Conservation (phyloP, 1,140 invertebrate genomes). For the Argopecten irradians region DNA sequence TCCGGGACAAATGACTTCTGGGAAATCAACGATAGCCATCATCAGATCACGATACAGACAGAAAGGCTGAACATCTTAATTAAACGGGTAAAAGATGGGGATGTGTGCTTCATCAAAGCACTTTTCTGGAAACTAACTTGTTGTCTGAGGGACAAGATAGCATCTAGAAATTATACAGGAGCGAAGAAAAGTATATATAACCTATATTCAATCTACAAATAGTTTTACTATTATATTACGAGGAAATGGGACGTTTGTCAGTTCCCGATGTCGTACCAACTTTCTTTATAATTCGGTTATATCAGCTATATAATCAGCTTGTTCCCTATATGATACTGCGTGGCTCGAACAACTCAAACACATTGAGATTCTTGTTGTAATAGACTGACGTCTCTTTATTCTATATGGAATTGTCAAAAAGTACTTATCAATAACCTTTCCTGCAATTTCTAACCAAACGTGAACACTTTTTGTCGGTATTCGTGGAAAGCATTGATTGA, state of each 20-base stretch:
- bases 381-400: too few species aligned
- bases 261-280: too few species aligned
- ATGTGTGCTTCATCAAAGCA: background rate
- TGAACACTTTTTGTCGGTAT: too few species aligned
- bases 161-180: background rate
- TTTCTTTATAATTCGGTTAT: too few species aligned
- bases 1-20: background rate
- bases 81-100: background rate
- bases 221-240: background rate
- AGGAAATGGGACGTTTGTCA: background rate
- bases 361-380: too few species aligned
- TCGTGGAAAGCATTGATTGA: background rate
- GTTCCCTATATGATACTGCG: too few species aligned
- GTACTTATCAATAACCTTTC: too few species aligned
- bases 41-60: background rate
- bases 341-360: too few species aligned
- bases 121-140: background rate
- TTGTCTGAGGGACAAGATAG: background rate
- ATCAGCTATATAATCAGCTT: too few species aligned
- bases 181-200: background rate
- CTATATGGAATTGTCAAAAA: too few species aligned
- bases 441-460: too few species aligned
- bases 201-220: background rate
- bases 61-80: background rate
- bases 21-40: slow-evolving; percentile 15